Evolutionary conservation across 2,113 vertebrate genomes (phyloP).

Genomic region (Myanophis thanlyinensis): DNA sequence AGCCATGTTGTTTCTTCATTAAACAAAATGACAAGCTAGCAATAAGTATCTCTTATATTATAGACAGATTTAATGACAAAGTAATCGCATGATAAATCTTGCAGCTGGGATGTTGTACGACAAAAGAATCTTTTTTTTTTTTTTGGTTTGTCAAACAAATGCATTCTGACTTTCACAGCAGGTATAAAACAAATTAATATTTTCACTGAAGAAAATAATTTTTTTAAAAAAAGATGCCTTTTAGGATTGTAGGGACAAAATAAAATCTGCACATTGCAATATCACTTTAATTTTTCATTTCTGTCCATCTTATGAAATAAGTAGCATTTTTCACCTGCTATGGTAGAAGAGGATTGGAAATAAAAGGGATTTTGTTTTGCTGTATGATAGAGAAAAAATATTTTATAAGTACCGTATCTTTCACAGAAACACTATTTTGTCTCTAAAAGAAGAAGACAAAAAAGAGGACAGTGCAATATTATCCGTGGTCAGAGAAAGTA

Average conservation of each 20-base stretch:
- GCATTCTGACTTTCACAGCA: slow-evolving; percentile 54
- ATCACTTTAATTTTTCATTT: slow-evolving; percentile 21
- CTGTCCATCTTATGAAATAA: neutral
- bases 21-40: slow-evolving; percentile 24
- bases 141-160: slow-evolving; percentile 24
- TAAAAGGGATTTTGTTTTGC: neutral
- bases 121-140: neutral
- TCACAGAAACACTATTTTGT: neutral
- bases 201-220: slow-evolving; percentile 51
- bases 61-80: slow-evolving; percentile 15
- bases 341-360: neutral
- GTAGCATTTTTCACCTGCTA: neutral
- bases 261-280: neutral
- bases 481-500: neutral
- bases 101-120: neutral
- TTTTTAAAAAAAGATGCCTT: slow-evolving; percentile 24
- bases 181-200: slow-evolving; percentile 54
- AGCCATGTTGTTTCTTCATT: slow-evolving; percentile 31
- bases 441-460: neutral
- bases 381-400: neutral
- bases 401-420: neutral
- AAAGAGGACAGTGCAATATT: neutral
- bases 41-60: slow-evolving; percentile 15
- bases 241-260: neutral
- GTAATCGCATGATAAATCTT: slow-evolving; percentile 16